Evolutionary conservation across 2,888 invertebrate species (phyloP), one percentile per base, ranked within the genome.

Genomic region (Andrena bucephala): DNA sequence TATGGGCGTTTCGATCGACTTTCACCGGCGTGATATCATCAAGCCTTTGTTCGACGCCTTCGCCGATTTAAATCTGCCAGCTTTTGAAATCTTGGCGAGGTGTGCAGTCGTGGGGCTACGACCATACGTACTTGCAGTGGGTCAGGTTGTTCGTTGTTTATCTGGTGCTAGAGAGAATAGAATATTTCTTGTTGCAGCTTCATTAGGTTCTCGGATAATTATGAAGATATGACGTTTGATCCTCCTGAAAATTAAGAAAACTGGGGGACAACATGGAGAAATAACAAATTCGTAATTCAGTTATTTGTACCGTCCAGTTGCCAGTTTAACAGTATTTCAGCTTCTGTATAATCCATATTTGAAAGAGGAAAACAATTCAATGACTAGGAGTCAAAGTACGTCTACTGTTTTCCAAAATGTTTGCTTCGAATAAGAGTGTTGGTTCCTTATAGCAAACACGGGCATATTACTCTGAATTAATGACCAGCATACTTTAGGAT

Each of bases 1-100:
- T 89, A 89, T 89, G 88, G 84, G 85, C 87, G 86, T 83, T 86
- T 85, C 88, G 81, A 85, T 87, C 86, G 87, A 85, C 88, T 89
- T 75, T 79, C 84, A 75, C 81, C 84, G 74, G 54, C 74, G 48
- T 79, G 86, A 86, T 88, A 88, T 89, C 87, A 77, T 89, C 87
- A 76, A 79, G 89, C 89, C 88, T 88, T 89, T 89, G 88, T 89
- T 84, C 84, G 80, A 80, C 85, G 85, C 82, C 88, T 88, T 83
- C 81, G 71, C 80, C 68, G 71, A 83, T 33, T 59, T 65, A 48
- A 70, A 50, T 62, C 33, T 29, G 71, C 59, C 60, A 24, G 54
- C 33, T 63, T 77, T 65, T 8, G 42, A 67, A 59, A 66, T 70
- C 65, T 72, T 60, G 59, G 42, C 50, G 42, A 4, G 42, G 52